These are phyloP conservation scores for Steinernema feltiae DNA, from an alignment of 1,140 invertebrate species.

Conservation along the genomic window DNA sequence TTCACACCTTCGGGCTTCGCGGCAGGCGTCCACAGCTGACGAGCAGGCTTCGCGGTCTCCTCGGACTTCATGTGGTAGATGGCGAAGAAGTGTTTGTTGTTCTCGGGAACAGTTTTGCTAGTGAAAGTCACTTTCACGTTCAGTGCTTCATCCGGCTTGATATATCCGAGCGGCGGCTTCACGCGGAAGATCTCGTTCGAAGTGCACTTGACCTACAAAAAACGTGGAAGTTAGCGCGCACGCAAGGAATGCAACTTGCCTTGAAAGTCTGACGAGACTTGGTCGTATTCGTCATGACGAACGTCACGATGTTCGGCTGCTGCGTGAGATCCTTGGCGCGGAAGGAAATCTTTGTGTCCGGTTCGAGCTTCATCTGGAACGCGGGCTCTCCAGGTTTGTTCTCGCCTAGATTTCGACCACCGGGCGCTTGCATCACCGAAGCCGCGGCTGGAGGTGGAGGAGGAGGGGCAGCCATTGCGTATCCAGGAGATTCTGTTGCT, in stretches of 20 bases:
- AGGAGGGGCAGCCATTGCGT: not conserved
- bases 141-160: slow-evolving; percentile 29
- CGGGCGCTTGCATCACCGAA: not conserved
- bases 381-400: slow-evolving; percentile 38
- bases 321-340: slow-evolving; percentile 24
- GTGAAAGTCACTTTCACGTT: slow-evolving; percentile 30
- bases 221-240: not conserved
- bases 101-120: slow-evolving; percentile 24
- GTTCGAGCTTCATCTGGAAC: slow-evolving; percentile 41
- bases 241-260: not conserved
- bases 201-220: slow-evolving; percentile 41
- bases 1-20: not conserved
- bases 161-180: slow-evolving; percentile 38
- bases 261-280: slow-evolving; percentile 35
- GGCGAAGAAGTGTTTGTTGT: slow-evolving; percentile 43
- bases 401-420: not conserved
- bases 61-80: slow-evolving; percentile 33
- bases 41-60: not conserved
- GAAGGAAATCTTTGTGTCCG: slow-evolving; percentile 27
- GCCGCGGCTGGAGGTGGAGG: not conserved
- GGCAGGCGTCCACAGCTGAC: not conserved
- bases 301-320: slow-evolving; percentile 24
- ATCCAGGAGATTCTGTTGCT: not conserved
- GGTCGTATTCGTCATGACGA: slow-evolving; percentile 38
- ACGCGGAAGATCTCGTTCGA: slow-evolving; percentile 46